phyloP scores from a whole-genome alignment of 1,140 invertebrate species.

The Ceratina australensis region DNA sequence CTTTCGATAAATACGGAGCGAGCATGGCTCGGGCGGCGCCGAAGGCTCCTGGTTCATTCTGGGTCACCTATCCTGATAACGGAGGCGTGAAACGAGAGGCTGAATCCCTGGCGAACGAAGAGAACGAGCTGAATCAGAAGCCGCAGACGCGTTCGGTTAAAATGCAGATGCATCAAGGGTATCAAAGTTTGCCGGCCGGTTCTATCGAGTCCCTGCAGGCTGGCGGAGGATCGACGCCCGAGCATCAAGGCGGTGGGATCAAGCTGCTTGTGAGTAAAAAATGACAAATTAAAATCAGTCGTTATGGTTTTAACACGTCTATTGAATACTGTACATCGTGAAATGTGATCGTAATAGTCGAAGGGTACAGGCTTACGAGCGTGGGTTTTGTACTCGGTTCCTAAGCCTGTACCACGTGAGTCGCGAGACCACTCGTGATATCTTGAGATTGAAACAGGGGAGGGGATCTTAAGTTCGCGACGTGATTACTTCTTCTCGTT shows the following conservation, averaged over 20 bases:
- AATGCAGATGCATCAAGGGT: slow-evolving; percentile 76
- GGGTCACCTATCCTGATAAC: slow-evolving; percentile 63
- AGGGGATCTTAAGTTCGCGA: slow-evolving; percentile 17
- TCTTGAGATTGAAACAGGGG: slow-evolving; percentile 17
- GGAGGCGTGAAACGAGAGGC: slow-evolving; percentile 59
- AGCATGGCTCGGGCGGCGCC: slow-evolving; percentile 47
- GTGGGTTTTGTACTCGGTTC: too few relatives aligned
- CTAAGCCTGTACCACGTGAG: too few relatives aligned
- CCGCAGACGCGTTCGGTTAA: slow-evolving; percentile 67
- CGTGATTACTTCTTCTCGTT: slow-evolving; percentile 52
- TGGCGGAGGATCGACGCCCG: slow-evolving; percentile 71
- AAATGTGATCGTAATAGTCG: not conserved
- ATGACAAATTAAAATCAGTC: not conserved
- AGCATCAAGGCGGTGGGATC: slow-evolving; percentile 72
- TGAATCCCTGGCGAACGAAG: slow-evolving; percentile 33
- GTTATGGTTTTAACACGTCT: not conserved
- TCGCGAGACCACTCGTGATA: too few relatives aligned
- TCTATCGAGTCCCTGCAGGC: slow-evolving; percentile 73
- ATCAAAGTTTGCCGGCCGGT: slow-evolving; percentile 75
- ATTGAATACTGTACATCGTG: not conserved
- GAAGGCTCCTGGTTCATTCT: slow-evolving; percentile 62
- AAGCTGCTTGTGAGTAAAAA: slow-evolving; percentile 73
- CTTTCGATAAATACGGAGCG: slow-evolving; percentile 16
- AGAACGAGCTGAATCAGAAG: slow-evolving; percentile 37
- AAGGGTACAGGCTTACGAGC: not conserved